These are phyloP conservation scores for Emydoidea blandingii DNA, from an alignment of 2,797 vertebrate species.

Conservation along the genomic window DNA sequence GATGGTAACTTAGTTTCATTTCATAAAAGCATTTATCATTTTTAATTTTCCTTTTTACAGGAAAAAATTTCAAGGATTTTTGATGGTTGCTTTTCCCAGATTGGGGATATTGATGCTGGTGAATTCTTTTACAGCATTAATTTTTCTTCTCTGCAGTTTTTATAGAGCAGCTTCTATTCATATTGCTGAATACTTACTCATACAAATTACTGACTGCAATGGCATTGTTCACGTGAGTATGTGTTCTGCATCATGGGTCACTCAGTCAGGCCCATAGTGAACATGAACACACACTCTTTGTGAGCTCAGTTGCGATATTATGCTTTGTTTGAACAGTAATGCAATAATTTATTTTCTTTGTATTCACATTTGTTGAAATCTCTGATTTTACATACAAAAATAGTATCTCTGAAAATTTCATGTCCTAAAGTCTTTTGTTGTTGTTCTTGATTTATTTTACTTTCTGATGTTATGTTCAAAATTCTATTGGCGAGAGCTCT, in stretches of 20 bases:
- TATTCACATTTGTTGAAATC: not conserved
- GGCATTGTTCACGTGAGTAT: not conserved
- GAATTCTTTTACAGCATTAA: not conserved
- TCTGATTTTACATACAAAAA: not conserved
- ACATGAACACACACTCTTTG: not conserved
- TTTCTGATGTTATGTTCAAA: constrained; percentile 29
- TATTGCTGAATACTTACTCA: not conserved
- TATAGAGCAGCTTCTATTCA: not conserved
- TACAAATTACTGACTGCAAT: not conserved
- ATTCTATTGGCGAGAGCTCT: not conserved
- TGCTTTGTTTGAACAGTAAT: not conserved
- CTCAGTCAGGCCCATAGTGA: no score
- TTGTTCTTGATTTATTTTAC: not conserved
- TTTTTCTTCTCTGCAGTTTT: not conserved
- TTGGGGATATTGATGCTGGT: no score
- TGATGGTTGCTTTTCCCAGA: no score
- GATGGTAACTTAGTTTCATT: no score
- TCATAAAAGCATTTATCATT: no score
- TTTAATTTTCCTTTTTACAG: no score
- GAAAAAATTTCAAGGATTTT: no score
- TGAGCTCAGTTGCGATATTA: not conserved
- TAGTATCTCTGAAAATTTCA: not conserved
- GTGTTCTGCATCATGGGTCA: no score
- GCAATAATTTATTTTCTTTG: not conserved
- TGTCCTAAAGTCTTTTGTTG: not conserved